Evolutionary conservation across 1,140 invertebrate species (phyloP), one percentile per base, ranked within the genome.

Genomic region (Potamilus streckersoni): DNA sequence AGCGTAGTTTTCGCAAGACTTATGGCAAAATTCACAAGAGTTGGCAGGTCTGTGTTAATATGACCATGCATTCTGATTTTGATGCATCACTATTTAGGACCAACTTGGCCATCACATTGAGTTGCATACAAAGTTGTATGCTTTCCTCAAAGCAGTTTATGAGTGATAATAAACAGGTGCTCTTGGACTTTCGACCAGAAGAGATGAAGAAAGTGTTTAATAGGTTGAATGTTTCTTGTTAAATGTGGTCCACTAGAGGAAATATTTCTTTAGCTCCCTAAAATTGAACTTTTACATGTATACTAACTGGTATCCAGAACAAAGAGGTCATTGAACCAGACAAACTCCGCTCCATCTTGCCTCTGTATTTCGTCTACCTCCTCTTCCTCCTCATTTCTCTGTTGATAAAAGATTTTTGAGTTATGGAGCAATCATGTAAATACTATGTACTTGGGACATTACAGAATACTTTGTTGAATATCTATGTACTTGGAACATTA

Each of bases 261-360:
- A n/a, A 62, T 19, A 12, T n/a, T n/a, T 5, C 8, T n/a, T 20
- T 23, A 38, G n/a, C 31, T 31, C 16, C 17, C 4, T 27, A 5
- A 66, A 17, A 27, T 8, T 20, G 11, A 23, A 31, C 56, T 23
- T 71, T 8, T 71, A 60, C 59, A 31, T 15, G 12, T 64, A 71
- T 20, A 69, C 69, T 72, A 69, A 89, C 88, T 84, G 80, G 88
- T 89, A 69, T 89, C 84, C 77, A 85, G 84, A 16, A 87, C 78
- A 80, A 79, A 85, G 2, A 89, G 76, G 70, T 89, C 87, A 83
- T 89, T 87, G 69, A 89, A 89, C 88, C 88, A 89, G 55, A 87
- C 87, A 85, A 89, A 89, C 56, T 87, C 81, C 56, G 87, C 88
- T 19, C 80, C 86, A 17, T 87, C 81, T 56, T 88, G 84, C 5